Evolutionary conservation across 2,797 vertebrate genomes (phyloP).

Genomic region (Catamblyrhynchus diadema): DNA sequence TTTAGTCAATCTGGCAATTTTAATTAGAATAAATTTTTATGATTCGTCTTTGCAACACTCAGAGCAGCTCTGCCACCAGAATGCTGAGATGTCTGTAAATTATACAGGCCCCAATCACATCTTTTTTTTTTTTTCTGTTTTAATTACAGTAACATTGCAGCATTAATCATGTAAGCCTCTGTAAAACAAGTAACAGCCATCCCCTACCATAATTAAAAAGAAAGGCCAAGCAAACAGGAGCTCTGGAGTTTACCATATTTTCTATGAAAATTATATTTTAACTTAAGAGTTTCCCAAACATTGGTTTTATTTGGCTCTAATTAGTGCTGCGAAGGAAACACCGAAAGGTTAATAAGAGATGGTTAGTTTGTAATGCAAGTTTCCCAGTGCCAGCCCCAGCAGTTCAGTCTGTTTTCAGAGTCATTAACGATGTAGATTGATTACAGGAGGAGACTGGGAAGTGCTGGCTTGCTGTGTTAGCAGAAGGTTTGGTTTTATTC

Average conservation of each 20-base stretch:
- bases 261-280: slow-evolving; percentile 66
- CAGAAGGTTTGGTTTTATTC: slow-evolving; percentile 68
- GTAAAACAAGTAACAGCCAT: slow-evolving; percentile 59
- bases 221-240: slow-evolving; percentile 55
- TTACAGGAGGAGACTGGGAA: slow-evolving; percentile 69
- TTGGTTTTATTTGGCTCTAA: slow-evolving; percentile 69
- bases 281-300: slow-evolving; percentile 49
- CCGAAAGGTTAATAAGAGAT: slow-evolving; percentile 75
- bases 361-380: slow-evolving; percentile 75
- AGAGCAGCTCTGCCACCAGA: slow-evolving; percentile 25
- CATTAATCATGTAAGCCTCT: slow-evolving; percentile 65
- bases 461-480: slow-evolving; percentile 62
- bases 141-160: slow-evolving; percentile 60
- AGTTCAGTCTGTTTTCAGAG: slow-evolving; percentile 74
- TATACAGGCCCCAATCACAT: slow-evolving; percentile 49
- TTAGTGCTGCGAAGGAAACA: slow-evolving; percentile 71
- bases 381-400: slow-evolving; percentile 72
- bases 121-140: slow-evolving; percentile 58
- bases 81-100: slow-evolving; percentile 57
- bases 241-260: slow-evolving; percentile 57
- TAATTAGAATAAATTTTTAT: slow-evolving; percentile 65
- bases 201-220: slow-evolving; percentile 66
- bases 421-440: slow-evolving; percentile 79
- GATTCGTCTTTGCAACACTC: slow-evolving; percentile 44
- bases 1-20: slow-evolving; percentile 69